phyloP scores from a whole-genome alignment of 2,888 invertebrate species.

The Endotricha flammealis region DNA sequence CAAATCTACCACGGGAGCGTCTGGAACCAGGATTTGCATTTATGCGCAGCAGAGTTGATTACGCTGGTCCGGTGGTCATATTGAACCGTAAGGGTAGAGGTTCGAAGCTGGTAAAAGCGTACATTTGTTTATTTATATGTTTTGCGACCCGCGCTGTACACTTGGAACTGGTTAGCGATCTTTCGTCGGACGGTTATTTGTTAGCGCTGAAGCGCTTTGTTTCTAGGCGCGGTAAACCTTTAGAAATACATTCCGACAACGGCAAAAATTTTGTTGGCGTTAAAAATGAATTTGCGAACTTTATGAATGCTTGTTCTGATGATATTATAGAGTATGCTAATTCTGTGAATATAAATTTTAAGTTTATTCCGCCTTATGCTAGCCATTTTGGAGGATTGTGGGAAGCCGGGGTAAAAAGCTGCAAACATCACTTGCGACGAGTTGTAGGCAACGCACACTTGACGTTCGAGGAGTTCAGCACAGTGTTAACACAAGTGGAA shows the following conservation, averaged over 20 bases:
- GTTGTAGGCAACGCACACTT: constrained; percentile 12
- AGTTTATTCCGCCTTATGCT: constrained; percentile 11
- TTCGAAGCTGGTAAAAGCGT: constrained; percentile 6
- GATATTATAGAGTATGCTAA: constrained; percentile 6
- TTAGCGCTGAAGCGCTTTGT: constrained; percentile 11
- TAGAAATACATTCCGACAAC: constrained; percentile 12
- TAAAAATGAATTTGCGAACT: constrained; percentile 3
- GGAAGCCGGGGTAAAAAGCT: constrained; percentile 12
- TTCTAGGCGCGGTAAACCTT: constrained; percentile 15
- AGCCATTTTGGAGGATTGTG: constrained; percentile 18
- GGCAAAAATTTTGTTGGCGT: constrained; percentile 16
- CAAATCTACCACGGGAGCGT: constrained; percentile 10
- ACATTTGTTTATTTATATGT: constrained; percentile 13
- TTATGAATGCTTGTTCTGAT: background rate
- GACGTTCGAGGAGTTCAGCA: too few relatives aligned
- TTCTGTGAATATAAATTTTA: constrained; percentile 4
- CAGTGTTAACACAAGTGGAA: too few relatives aligned
- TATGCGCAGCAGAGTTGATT: constrained; percentile 19
- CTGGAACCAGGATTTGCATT: constrained; percentile 16
- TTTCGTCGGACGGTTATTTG: constrained; percentile 5
- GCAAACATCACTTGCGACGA: constrained; percentile 8
- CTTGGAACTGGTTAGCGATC: constrained; percentile 7
- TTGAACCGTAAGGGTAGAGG: constrained; percentile 13
- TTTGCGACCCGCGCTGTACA: constrained; percentile 5
- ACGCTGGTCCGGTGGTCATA: constrained; percentile 22